phyloP scores from a whole-genome alignment of 2,888 invertebrate genomes.

The Cybosia mesomella region DNA sequence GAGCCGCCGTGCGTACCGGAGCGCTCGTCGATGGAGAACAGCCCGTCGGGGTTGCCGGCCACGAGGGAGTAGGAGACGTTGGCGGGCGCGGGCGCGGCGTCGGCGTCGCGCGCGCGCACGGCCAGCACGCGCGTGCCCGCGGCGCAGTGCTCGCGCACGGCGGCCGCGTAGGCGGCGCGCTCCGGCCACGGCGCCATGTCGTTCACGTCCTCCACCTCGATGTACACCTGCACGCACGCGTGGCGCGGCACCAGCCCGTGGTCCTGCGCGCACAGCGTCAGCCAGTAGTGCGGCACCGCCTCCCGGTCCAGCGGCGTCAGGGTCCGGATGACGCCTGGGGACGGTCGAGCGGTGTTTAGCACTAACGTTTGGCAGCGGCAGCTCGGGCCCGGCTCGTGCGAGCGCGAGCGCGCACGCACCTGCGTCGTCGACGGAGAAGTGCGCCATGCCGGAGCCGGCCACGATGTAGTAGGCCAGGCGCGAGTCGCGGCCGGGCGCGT shows the following conservation, averaged over 20 bases:
- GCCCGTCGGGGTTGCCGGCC: conserved; percentile 96
- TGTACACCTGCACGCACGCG: conserved; percentile 89
- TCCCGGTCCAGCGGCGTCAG: conserved; percentile 96
- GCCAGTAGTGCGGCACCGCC: conserved; percentile 95
- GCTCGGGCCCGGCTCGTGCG: neutral
- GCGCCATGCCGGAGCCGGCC: conserved; percentile 96
- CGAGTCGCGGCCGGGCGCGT: conserved; percentile 93
- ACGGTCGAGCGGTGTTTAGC: neutral
- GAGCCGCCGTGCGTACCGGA: conserved; percentile 89
- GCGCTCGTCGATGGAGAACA: conserved; percentile 94
- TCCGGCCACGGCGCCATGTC: conserved; percentile 97
- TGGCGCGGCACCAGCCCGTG: conserved; percentile 95
- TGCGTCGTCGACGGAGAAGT: conserved; percentile 95
- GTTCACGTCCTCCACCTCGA: conserved; percentile 95
- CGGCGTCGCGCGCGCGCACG: conserved; percentile 93
- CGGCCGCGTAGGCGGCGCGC: conserved; percentile 94
- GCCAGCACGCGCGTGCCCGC: conserved; percentile 91
- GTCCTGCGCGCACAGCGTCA: conserved; percentile 97
- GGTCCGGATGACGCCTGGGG: conserved; percentile 92
- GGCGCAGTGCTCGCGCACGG: conserved; percentile 92
- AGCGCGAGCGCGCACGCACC: conserved; percentile 83
- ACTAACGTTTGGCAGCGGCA: neutral
- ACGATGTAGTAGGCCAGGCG: conserved; percentile 94
- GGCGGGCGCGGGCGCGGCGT: conserved; percentile 89
- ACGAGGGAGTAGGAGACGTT: conserved; percentile 92